Evolutionary conservation across 2,797 vertebrate species (phyloP).

Genomic region (Atherinosoma microstoma): DNA sequence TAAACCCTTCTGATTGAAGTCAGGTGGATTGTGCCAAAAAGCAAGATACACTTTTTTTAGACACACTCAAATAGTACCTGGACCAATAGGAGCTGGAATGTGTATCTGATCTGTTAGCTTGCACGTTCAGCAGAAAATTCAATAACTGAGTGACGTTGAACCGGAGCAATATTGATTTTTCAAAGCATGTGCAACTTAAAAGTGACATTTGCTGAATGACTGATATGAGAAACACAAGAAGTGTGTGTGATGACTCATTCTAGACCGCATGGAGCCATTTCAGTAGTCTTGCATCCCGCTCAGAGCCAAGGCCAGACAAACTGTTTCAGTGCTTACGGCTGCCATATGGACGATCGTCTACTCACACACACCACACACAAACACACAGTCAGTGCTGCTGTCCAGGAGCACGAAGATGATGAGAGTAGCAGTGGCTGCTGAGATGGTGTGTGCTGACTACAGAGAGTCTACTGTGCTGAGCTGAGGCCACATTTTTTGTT

Average conservation of each 20-base stretch:
- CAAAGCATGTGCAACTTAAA: conserved; percentile 29
- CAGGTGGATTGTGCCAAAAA: background rate
- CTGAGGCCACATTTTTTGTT: conserved; percentile 43
- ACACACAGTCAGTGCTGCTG: conserved; percentile 47
- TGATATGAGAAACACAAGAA: conserved; percentile 39
- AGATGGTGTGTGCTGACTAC: conserved; percentile 65
- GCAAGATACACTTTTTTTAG: background rate
- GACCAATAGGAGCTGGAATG: conserved; percentile 7
- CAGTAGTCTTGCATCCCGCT: conserved; percentile 33
- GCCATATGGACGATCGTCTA: conserved; percentile 57
- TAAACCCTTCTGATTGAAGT: background rate
- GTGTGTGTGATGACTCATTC: conserved; percentile 52
- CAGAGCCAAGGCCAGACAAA: conserved; percentile 71
- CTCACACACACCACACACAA: conserved; percentile 33
- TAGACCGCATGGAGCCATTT: conserved; percentile 62
- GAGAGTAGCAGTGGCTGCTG: conserved; percentile 79
- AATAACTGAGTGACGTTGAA: conserved; percentile 33
- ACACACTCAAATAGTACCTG: conserved; percentile 2
- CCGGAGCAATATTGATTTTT: conserved; percentile 26
- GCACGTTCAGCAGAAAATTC: conserved; percentile 21
- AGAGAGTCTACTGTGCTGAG: conserved; percentile 60
- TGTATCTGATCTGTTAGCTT: conserved; percentile 8
- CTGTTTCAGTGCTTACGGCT: conserved; percentile 57
- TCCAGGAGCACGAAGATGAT: conserved; percentile 72
- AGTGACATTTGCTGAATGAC: conserved; percentile 51